Base-by-base conservation (phyloP, 2,888 invertebrate species). In the Stratiomys singularior region DNA sequence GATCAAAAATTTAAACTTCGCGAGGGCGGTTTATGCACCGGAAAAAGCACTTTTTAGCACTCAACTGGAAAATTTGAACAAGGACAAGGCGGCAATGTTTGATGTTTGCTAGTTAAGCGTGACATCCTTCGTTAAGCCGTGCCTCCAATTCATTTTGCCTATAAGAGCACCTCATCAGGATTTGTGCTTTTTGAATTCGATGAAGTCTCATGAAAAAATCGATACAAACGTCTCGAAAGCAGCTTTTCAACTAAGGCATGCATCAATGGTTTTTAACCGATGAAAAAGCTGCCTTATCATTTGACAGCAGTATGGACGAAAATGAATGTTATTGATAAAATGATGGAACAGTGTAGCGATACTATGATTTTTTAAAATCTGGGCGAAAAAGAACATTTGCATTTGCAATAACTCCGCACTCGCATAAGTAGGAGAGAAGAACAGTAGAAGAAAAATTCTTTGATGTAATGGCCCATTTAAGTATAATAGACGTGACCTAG, bases 221-320 rank as follows among this genome's bases (percentile, higher is more conserved):
- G 18, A 56, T 56, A 56, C 9, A 56, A 56, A n/a, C 56, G 56
- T 56, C 56, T 56, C 56, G 9, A 56, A 56, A 56, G 56, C 56
- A 56, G 18, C 11, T 56, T 56, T 56, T 11, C 56, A 56, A n/a
- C 18, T n/a, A 56, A 56, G 56, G 11, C 11, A 56, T n/a, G 56
- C 56, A 56, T 56, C 56, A 5, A 56, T 56, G 56, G 56, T 56
- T 11, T 56, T 56, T 9, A 56, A 18, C 56, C 56, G 56, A 56
- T 56, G 56, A 56, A 56, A 56, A 11, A 56, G 56, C 56, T 56
- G 56, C 56, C 56, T 56, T 56, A 56, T 56, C 56, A 56, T 56
- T 56, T 56, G 56, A 18, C 18, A 18, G n/a, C 56, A 18, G n/a
- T 56, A 18, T 56, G 18, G 56, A 56, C 56, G 15, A 56, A 56